Conservation (phyloP, 2,888 invertebrate species). For the Epinotia brunnichana region DNA sequence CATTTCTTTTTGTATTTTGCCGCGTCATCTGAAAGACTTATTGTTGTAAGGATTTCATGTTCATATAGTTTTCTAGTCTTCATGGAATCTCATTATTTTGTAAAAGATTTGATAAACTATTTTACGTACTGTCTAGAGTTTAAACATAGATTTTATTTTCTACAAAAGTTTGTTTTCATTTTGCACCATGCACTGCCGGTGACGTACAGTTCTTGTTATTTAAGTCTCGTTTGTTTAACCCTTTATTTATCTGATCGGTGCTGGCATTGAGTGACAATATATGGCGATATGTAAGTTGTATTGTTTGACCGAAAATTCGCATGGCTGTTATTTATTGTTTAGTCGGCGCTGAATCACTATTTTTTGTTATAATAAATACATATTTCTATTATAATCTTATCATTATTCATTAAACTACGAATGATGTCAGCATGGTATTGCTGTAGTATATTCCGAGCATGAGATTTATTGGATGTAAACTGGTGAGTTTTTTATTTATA, state of each 20-base stretch:
- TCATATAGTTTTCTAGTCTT: constrained; percentile 83
- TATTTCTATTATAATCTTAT: constrained; percentile 75
- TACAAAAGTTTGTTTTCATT: constrained; percentile 57
- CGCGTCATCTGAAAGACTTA: constrained; percentile 82
- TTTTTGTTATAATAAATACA: constrained; percentile 82
- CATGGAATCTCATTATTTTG: constrained; percentile 81
- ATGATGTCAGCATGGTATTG: constrained; percentile 83
- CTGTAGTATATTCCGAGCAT: constrained; percentile 79
- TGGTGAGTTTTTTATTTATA: constrained; percentile 77
- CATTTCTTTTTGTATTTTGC: constrained; percentile 80
- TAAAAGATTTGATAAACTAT: constrained; percentile 70
- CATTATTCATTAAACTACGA: constrained; percentile 75
- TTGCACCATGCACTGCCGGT: constrained; percentile 68
- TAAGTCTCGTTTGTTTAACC: constrained; percentile 30
- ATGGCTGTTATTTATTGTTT: constrained; percentile 80
- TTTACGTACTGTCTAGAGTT: constrained; percentile 64
- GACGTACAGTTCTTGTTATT: constrained; percentile 39
- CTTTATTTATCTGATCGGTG: constrained; percentile 55
- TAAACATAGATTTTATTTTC: constrained; percentile 53
- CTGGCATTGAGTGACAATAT: constrained; percentile 72
- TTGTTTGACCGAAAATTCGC: constrained; percentile 78
- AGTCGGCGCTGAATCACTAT: constrained; percentile 76
- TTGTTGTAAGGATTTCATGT: constrained; percentile 82
- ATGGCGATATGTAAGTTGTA: constrained; percentile 75
- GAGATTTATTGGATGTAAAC: constrained; percentile 75